A percentile compares a stretch with the other conserved stretches of the same genome.
Evolutionary conservation across 2,113 vertebrate genomes (phyloP).

Genomic region (Nerophis lumbriciformis): DNA sequence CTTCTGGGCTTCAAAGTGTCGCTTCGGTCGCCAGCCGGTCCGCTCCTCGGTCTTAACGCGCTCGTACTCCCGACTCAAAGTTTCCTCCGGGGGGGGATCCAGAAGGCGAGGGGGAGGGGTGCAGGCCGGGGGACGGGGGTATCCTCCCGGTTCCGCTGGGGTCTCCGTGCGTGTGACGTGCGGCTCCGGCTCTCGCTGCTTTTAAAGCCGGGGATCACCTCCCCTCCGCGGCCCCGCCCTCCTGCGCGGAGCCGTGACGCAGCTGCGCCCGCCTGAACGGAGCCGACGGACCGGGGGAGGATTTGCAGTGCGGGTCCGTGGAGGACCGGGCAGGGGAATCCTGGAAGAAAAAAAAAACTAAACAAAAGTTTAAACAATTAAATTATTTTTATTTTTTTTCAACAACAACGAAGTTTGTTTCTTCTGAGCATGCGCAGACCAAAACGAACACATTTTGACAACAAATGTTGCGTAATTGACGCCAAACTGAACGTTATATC

Average conservation of each 20-base stretch:
- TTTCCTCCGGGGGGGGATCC: neutral
- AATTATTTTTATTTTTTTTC: no score
- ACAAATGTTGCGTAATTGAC: no score
- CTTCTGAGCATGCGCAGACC: no score
- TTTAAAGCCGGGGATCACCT: constrained; percentile 74
- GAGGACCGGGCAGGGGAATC: no score
- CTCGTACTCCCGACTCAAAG: constrained; percentile 1
- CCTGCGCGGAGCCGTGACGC: constrained; percentile 40
- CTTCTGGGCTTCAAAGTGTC: constrained; percentile 36
- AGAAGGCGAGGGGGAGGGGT: no score
- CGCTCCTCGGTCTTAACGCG: constrained; percentile 48
- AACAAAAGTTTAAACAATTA: no score
- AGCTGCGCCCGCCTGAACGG: constrained; percentile 20
- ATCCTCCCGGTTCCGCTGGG: constrained; percentile 44
- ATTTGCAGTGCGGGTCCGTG: no score
- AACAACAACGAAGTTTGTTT: no score
- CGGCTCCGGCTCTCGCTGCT: constrained; percentile 49
- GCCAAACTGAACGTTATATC: no score
- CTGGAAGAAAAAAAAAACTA: no score
- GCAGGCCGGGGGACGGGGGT: constrained; percentile 14
- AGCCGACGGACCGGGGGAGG: constrained; percentile 14
- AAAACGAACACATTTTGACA: no score
- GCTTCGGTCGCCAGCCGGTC: constrained; percentile 22
- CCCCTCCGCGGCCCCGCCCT: constrained; percentile 53
- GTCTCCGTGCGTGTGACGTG: constrained; percentile 64